These are phyloP conservation scores for Typhlichthys subterraneus DNA, from an alignment of 2,797 vertebrate genomes.

Conservation along the genomic window DNA sequence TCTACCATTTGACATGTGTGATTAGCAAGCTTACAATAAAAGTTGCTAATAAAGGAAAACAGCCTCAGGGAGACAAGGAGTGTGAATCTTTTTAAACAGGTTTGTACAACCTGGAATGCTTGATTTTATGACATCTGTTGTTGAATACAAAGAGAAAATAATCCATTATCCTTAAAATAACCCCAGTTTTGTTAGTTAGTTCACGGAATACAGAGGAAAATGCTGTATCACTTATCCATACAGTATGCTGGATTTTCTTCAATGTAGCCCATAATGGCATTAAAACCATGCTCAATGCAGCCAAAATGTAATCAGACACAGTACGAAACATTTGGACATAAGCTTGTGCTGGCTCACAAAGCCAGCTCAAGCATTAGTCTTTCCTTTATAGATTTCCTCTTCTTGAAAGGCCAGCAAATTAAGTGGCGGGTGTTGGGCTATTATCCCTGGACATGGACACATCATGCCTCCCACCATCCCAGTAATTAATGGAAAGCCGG, in stretches of 20 bases:
- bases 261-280: not conserved
- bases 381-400: not conserved
- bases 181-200: not conserved
- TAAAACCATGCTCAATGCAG: not conserved
- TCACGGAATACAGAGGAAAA: not conserved
- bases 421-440: conserved; percentile 2
- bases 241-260: not conserved
- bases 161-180: not conserved
- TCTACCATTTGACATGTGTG: conserved; percentile 59
- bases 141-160: not conserved
- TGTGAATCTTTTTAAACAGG: not conserved
- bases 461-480: conserved; percentile 18
- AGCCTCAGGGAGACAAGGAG: conserved; percentile 11
- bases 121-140: conserved; percentile 8
- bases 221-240: not conserved
- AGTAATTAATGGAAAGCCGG: conserved; percentile 29
- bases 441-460: conserved; percentile 14
- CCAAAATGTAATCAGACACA: not conserved
- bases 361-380: not conserved
- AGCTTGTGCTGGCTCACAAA: not conserved
- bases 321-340: not conserved
- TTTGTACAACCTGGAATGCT: conserved; percentile 2
- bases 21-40: conserved; percentile 59
- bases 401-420: not conserved
- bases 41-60: conserved; percentile 39